A percentile compares a stretch with the other conserved stretches of the same genome.
Evolutionary conservation across 2,113 vertebrate species (phyloP).

Genomic region (Hydrochoerus hydrochaeris): DNA sequence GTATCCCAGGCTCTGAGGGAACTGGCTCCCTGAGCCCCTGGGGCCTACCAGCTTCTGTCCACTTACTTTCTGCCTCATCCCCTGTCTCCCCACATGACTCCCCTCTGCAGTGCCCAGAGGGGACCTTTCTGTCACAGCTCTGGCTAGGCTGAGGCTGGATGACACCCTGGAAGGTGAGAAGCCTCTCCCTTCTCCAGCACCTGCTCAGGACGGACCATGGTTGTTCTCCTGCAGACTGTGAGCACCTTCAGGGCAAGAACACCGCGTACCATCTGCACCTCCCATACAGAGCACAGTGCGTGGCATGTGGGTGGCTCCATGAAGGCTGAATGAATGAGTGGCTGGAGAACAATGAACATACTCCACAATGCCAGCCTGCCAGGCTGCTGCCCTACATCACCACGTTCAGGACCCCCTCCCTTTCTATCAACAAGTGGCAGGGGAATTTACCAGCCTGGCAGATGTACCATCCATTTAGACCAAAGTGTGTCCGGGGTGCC

Average conservation of each 20-base stretch:
- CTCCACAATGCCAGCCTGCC: not conserved
- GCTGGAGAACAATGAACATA: not conserved
- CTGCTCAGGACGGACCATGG: not conserved
- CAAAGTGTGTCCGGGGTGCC: not conserved
- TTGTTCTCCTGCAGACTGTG: not conserved
- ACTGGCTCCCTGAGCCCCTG: not conserved
- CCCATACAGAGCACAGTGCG: not conserved
- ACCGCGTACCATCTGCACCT: not conserved
- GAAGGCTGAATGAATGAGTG: not conserved
- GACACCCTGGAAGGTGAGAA: not conserved
- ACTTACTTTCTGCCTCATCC: not conserved
- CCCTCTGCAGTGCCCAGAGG: not conserved
- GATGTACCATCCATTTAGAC: not conserved
- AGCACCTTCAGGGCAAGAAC: not conserved
- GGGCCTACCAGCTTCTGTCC: not conserved
- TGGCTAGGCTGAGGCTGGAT: not conserved
- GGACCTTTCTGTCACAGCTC: not conserved
- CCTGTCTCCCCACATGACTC: not conserved
- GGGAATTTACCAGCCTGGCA: not conserved
- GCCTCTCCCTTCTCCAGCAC: not conserved
- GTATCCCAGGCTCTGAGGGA: not conserved
- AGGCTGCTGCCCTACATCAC: not conserved
- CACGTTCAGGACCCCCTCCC: not conserved
- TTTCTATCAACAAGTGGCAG: conserved; percentile 24
- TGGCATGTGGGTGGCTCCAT: not conserved